These are phyloP conservation scores for Pseudorhombus dupliciocellatus DNA, from an alignment of 2,113 vertebrate genomes.

Conservation along the genomic window DNA sequence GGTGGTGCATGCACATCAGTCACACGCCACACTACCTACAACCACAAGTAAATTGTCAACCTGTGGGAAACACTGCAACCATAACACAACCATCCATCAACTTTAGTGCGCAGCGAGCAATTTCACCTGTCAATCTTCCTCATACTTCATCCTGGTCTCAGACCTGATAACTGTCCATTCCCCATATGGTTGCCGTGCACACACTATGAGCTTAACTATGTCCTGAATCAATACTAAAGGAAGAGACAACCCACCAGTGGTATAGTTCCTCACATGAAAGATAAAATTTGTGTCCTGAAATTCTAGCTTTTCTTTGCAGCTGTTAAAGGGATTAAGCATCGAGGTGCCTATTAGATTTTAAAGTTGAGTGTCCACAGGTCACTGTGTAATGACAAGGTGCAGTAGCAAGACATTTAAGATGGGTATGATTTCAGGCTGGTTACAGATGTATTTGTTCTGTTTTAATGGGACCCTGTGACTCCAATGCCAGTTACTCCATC, in stretches of 20 bases:
- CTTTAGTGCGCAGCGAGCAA: constrained; percentile 16
- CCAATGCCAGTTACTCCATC: background rate
- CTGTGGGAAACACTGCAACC: constrained; percentile 9
- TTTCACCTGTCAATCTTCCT: constrained; percentile 29
- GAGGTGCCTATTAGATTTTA: background rate
- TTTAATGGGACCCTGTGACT: background rate
- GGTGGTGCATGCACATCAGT: background rate
- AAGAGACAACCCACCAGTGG: background rate
- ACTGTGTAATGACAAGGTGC: background rate
- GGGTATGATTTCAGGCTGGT: background rate
- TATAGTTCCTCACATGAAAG: constrained; percentile 16
- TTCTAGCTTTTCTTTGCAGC: background rate
- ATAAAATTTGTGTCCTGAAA: constrained; percentile 7
- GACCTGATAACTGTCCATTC: constrained; percentile 12
- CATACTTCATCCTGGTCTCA: constrained; percentile 18
- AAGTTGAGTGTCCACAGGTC: background rate
- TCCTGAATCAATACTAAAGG: background rate
- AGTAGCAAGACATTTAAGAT: background rate
- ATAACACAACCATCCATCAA: constrained; percentile 29
- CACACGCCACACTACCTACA: background rate
- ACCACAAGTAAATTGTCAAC: background rate
- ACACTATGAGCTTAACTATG: constrained; percentile 2
- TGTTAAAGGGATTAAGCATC: background rate
- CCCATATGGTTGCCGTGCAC: constrained; percentile 16
- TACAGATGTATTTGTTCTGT: background rate